Evolutionary conservation across 2,113 vertebrate genomes (phyloP), one percentile per base, ranked within the genome.

Genomic region (Dromas ardeola): DNA sequence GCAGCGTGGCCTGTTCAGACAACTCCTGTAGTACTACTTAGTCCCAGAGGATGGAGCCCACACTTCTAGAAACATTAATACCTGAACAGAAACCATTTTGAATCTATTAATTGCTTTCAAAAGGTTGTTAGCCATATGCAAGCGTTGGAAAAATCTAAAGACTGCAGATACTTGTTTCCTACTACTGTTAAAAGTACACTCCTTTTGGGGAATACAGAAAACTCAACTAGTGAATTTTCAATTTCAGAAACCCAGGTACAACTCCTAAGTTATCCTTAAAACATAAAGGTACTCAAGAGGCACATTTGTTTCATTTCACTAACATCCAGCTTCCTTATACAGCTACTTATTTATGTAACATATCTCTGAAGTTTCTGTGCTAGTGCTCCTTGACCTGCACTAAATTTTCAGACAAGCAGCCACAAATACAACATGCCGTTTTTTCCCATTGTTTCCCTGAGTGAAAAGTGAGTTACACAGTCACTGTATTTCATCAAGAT

Each of bases 21-120:
- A 0, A 38, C 38, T 62, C 49, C 63, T 62, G 74, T 30, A 93
- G 62, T 83, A 88, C 84, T 47, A 73, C n/a, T 22, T 2, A 38
- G 34, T 8, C 43, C 92, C 80, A 90, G 59, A 74, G 14, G 94
- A 97, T 90, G 82, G 56, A 95, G 93, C 69, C 58, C 63, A 88
- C 50, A 61, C 30, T 45, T 63, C 52, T 55, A 66, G 19, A 86
- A 94, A 74, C 16, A 71, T 16, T 50, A 59, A 58, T 47, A 62
- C 19, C 71, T 62, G 11, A 92, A 55, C 34, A 90, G 43, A 38
- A 96, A 52, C 63, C 52, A 71, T 71, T 88, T 55, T 86, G 36
- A 83, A 50, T 15, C 26, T 74, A 90, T 77, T 47, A 70, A 67
- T 43, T 81, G 32, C 20, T 82, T 92, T 67, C 29, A 32, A 47